Conservation (phyloP, 2,113 vertebrate species). For the Heptranchias perlo region DNA sequence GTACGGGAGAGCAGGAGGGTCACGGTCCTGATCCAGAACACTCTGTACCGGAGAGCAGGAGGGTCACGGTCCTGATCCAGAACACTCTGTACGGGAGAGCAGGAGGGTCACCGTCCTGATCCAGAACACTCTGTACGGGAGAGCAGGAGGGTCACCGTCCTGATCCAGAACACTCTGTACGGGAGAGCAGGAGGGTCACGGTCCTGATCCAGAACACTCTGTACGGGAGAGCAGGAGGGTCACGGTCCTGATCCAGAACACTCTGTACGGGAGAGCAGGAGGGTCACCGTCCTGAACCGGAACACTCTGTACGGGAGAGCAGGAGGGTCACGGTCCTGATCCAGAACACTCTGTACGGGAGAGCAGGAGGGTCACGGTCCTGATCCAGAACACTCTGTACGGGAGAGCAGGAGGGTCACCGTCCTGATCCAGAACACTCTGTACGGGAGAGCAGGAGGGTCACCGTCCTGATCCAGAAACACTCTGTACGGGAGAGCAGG, state of each 20-base stretch:
- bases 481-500: not conserved
- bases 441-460: not conserved
- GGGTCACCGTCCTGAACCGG: not conserved
- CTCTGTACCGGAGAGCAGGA: not conserved
- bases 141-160: not conserved
- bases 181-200: not conserved
- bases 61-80: not conserved
- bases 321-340: not conserved
- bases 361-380: not conserved
- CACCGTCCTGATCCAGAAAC: not conserved
- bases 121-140: not conserved
- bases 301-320: not conserved
- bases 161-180: not conserved
- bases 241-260: not conserved
- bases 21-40: not conserved
- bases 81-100: not conserved
- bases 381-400: not conserved
- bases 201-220: not conserved
- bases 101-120: not conserved
- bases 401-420: not conserved
- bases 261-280: not conserved
- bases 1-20: not conserved
- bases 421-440: not conserved
- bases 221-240: not conserved
- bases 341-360: not conserved